Evolutionary conservation across 2,113 vertebrate species (phyloP).

Genomic region (Enhydra lutris): DNA sequence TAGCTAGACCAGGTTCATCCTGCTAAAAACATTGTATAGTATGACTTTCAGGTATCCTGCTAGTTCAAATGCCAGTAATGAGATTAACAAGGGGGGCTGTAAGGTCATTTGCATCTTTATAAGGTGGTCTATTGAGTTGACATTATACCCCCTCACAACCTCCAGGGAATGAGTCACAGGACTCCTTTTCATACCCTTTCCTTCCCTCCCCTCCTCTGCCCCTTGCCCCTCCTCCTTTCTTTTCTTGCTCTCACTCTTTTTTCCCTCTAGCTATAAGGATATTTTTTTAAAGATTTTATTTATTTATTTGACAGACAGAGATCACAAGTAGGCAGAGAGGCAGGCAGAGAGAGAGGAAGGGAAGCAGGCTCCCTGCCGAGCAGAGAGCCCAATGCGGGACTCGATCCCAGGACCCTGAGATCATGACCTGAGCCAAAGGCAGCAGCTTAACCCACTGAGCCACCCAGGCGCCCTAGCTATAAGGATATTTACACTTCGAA

Average conservation of each 20-base stretch:
- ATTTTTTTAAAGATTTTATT: no score
- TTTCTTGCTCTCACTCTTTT: background rate
- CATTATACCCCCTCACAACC: background rate
- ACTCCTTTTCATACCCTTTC: background rate
- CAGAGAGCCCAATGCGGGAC: no score
- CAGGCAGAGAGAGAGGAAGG: no score
- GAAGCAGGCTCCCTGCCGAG: no score
- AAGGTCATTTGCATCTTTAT: slow-evolving; percentile 24
- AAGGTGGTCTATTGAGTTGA: slow-evolving; percentile 4
- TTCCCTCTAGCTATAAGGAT: background rate
- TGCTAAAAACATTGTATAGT: slow-evolving; percentile 18
- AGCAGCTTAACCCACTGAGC: no score
- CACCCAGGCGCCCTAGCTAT: no score
- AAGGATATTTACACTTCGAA: background rate
- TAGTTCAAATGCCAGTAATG: background rate
- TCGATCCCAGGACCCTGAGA: no score
- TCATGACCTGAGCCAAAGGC: no score
- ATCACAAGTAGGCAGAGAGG: no score
- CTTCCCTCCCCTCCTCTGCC: background rate
- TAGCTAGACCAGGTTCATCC: background rate
- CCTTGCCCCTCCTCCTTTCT: background rate
- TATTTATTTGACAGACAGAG: no score
- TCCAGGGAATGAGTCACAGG: background rate
- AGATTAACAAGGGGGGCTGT: slow-evolving; percentile 36
- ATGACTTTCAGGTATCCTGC: background rate